A percentile compares a stretch with the other conserved stretches of the same genome.
Conservation (phyloP, 1,140 invertebrate genomes). For the Idris sp. region DNA sequence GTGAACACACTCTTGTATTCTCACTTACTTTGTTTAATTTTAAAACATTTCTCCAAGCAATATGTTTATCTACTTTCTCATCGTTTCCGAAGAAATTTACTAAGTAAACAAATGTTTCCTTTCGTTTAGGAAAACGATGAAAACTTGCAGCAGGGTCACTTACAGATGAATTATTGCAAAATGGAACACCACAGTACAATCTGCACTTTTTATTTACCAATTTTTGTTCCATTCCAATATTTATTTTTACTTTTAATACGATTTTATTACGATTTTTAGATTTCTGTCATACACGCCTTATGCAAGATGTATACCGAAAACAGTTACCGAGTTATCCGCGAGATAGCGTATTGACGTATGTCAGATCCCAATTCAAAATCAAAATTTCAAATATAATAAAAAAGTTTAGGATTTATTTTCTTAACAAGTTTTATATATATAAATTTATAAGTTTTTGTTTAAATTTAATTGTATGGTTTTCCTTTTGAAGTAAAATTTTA, state of each 20-base stretch:
- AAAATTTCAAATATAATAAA: no score
- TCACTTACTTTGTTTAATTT: not conserved
- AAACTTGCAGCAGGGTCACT: not conserved
- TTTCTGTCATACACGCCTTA: not conserved
- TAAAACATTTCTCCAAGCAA: not conserved
- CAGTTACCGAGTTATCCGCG: not conserved
- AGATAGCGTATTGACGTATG: not conserved
- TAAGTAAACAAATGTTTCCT: not conserved
- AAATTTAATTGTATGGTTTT: no score
- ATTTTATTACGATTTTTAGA: not conserved
- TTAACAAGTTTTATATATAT: no score
- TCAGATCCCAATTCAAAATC: constrained; percentile 2
- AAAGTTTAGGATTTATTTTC: no score
- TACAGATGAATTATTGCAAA: not conserved
- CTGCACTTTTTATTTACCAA: not conserved
- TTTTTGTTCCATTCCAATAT: not conserved
- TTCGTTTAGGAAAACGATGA: not conserved
- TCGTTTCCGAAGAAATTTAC: not conserved
- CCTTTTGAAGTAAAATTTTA: no score
- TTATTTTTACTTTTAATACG: not conserved
- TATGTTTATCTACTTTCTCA: not conserved
- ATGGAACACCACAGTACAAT: not conserved
- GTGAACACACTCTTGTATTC: not conserved
- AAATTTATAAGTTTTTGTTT: no score
- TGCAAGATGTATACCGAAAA: not conserved